Base-by-base conservation (phyloP, 2,888 invertebrate genomes). In the Tanypteryx hageni region DNA sequence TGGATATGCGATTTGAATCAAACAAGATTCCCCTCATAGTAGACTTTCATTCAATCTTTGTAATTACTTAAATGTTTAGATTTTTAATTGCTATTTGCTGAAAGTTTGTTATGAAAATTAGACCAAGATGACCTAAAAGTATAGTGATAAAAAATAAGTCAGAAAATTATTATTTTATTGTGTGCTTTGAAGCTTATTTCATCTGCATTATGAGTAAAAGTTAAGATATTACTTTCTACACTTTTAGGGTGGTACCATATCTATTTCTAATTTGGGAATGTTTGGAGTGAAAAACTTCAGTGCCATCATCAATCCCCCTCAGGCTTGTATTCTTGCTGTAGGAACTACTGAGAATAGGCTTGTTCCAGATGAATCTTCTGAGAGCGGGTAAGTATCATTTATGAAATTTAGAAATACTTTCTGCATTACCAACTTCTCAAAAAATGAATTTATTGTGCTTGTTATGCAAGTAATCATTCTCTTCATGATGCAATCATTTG, bases 291-390 rank as follows among this genome's bases (percentile, higher is more conserved):
- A 97, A 93, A 97, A 97, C 94, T 99, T 99, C 95, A 97, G 97
- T 94, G 99, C 99, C 44, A 98, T 99, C 93, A 98, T 99, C 93
- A 99, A 99, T 95, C 99, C 99, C 58, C 99, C 99, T 13, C 99
- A 99, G 95, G 97, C 99, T 0, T 97, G 98, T 94, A 99, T 99
- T 94, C 95, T 99, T 93, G 99, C 99, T 84, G 97, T 99, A 93
- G 99, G 99, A 82, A 97, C 97, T 11, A 96, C 98, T 59, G 97
- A 97, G 94, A 97, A 97, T 93, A 96, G 97, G 94, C 95, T 99
- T 64, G 95, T 99, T 92, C 96, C 97, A 0, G 98, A 98, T 94
- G 96, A 97, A 91, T 95, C 96, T 92, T 96, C 96, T 93, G 97
- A 97, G 83, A 96, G 97, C 95, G 98, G 98, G 98, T 99, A 96